Evolutionary conservation across 2,888 invertebrate genomes (phyloP), one percentile per base, ranked within the genome.

Genomic region (Eupithecia subumbrata): DNA sequence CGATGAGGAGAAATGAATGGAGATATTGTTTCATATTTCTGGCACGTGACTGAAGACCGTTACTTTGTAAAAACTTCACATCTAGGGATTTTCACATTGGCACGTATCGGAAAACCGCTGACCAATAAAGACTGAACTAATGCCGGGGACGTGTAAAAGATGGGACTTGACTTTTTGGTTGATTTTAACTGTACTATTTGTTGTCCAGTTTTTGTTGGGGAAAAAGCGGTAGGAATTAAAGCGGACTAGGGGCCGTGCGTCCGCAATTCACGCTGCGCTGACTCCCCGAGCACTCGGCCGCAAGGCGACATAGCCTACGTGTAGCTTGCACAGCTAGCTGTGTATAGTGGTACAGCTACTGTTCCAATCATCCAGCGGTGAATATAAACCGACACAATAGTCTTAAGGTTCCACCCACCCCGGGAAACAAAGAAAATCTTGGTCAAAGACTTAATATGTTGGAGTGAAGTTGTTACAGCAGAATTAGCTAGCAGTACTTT

Each of bases 181-280:
- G 79, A 72, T 80, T 74, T 78, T 77, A 77, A 77, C 76, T 75
- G 79, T 77, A 77, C 80, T 75, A 79, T 80, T 79, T 78, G 76
- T 73, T 76, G 75, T 79, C 64, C 66, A 67, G 73, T 72, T 77
- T 75, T 74, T 75, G 73, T 48, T 70, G 43, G 77, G 43, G 66
- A 78, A 78, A 80, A 80, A 79, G 75, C 69, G 68, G 60, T 43
- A 76, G 76, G 71, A 76, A 73, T 82, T 83, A 85, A 84, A 84
- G 82, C 82, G 82, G 82, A 80, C 81, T 82, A 84, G 82, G 82
- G 76, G 73, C 73, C 84, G 83, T 85, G 84, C 85, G 83, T 82
- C 85, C 86, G 85, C 87, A 86, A 88, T 90, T 90, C 87, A 90
- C 89, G 90, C 86, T 88, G 87, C 88, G 85, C 84, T 88, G 87